These are phyloP conservation scores for Leptothorax acervorum DNA, from an alignment of 2,888 invertebrate species.

Conservation along the genomic window DNA sequence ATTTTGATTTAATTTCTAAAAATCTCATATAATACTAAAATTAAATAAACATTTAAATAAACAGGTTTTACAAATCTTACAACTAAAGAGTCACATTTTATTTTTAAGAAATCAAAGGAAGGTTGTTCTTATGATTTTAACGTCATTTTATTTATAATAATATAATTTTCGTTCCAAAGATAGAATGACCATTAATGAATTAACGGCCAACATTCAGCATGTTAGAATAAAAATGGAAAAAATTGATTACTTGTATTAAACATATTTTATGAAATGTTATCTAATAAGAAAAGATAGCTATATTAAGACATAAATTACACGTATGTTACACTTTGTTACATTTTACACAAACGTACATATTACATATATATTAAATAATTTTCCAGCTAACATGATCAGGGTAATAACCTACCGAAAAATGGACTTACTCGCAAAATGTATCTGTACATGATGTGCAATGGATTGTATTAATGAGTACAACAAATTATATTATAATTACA, in stretches of 20 bases:
- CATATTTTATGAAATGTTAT: conserved; percentile 58
- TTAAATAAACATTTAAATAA: neutral
- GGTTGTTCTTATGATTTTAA: neutral
- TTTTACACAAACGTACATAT: conserved; percentile 33
- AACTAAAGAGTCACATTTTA: neutral
- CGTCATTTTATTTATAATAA: neutral
- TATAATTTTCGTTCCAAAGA: neutral
- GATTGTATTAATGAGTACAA: neutral
- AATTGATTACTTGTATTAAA: conserved; percentile 61
- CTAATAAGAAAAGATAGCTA: neutral
- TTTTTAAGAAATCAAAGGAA: neutral
- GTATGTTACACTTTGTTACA: conserved; percentile 73
- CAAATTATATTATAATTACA: neutral
- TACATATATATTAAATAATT: conserved; percentile 40
- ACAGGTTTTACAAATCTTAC: neutral
- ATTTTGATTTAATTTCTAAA: neutral
- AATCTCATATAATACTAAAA: neutral
- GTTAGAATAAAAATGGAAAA: neutral
- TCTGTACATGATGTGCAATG: conserved; percentile 28
- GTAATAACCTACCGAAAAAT: conserved; percentile 32
- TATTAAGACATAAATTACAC: conserved; percentile 66
- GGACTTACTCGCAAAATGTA: conserved; percentile 53
- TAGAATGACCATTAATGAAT: neutral
- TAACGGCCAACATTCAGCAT: neutral
- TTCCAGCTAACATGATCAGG: neutral